phyloP scores from a whole-genome alignment of 2,888 invertebrate genomes.

The Cyrtodaria siliqua region DNA sequence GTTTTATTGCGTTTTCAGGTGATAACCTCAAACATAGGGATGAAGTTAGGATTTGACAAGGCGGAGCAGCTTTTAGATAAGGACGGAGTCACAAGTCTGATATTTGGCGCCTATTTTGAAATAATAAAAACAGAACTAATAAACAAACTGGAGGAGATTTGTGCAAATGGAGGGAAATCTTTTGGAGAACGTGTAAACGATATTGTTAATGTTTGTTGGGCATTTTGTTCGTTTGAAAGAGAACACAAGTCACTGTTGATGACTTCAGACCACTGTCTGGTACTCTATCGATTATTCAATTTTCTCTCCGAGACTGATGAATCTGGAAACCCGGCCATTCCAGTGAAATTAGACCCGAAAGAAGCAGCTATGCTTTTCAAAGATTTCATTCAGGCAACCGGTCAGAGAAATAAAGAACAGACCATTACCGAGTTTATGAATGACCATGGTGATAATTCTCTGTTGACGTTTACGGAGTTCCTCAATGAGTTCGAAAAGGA shows the following conservation, averaged over 20 bases:
- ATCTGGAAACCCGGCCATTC: conserved; percentile 63
- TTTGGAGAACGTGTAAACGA: conserved; percentile 38
- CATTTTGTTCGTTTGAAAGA: conserved; percentile 51
- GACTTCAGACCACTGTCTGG: conserved; percentile 87
- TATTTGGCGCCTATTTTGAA: conserved; percentile 63
- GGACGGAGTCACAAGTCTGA: conserved; percentile 85
- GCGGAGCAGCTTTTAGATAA: conserved; percentile 93
- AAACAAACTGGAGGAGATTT: conserved; percentile 37
- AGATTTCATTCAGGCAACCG: conserved; percentile 54
- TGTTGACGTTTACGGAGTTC: conserved; percentile 56
- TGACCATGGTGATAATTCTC: conserved; percentile 8
- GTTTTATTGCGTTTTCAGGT: conserved; percentile 89
- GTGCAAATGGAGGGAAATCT: conserved; percentile 1
- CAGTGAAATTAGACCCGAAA: conserved; percentile 75
- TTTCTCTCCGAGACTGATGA: conserved; percentile 90
- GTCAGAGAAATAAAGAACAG: conserved; percentile 53
- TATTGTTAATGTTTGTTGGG: conserved; percentile 54
- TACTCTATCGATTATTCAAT: conserved; percentile 90
- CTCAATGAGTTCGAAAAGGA: conserved; percentile 57
- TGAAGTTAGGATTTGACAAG: conserved; percentile 91
- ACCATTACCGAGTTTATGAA: conserved; percentile 27
- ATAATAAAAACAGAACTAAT: conserved; percentile 64
- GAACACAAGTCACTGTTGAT: conserved; percentile 38
- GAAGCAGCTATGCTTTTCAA: conserved; percentile 65
- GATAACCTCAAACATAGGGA: conserved; percentile 93